A percentile compares a stretch with the other conserved stretches of the same genome.
Evolutionary conservation across 2,888 invertebrate species (phyloP).

Genomic region (Cataglyphis albicans): DNA sequence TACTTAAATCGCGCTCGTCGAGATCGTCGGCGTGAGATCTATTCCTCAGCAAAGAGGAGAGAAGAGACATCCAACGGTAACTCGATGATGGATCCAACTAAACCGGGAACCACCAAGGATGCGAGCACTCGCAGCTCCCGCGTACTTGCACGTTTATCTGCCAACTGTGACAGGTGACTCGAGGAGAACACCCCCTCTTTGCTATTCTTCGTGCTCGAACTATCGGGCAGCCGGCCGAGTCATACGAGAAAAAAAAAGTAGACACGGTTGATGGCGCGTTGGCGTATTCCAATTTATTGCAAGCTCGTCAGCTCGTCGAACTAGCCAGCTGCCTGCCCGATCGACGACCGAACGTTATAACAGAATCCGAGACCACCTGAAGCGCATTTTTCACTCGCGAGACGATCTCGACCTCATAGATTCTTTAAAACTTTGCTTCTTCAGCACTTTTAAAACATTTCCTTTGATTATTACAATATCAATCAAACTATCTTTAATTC

Average conservation of each 20-base stretch:
- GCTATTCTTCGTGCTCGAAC: slow-evolving; percentile 52
- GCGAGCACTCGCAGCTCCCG: slow-evolving; percentile 32
- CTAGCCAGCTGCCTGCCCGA: slow-evolving; percentile 53
- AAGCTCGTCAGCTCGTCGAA: slow-evolving; percentile 67
- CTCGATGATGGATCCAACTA: slow-evolving; percentile 63
- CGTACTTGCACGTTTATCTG: slow-evolving; percentile 68
- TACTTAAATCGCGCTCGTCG: slow-evolving; percentile 28
- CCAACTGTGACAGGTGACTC: slow-evolving; percentile 69
- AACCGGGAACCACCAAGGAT: slow-evolving; percentile 70
- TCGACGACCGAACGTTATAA: slow-evolving; percentile 57
- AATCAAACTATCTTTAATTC: slow-evolving; percentile 28
- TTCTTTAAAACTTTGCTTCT: background rate
- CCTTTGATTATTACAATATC: slow-evolving; percentile 17
- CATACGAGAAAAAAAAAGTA: slow-evolving; percentile 36
- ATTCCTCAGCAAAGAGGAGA: slow-evolving; percentile 41
- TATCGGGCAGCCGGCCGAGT: slow-evolving; percentile 30
- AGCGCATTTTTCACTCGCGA: slow-evolving; percentile 59
- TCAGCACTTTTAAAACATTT: background rate
- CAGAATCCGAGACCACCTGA: slow-evolving; percentile 74
- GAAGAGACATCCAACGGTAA: slow-evolving; percentile 46
- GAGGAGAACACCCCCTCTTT: slow-evolving; percentile 72
- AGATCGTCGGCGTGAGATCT: slow-evolving; percentile 66
- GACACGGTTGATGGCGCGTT: slow-evolving; percentile 63
- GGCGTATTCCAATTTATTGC: slow-evolving; percentile 80
- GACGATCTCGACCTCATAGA: slow-evolving; percentile 4